Evolutionary conservation across 2,113 vertebrate species (phyloP), one percentile per base, ranked within the genome.

Genomic region (Boleophthalmus pectinirostris): DNA sequence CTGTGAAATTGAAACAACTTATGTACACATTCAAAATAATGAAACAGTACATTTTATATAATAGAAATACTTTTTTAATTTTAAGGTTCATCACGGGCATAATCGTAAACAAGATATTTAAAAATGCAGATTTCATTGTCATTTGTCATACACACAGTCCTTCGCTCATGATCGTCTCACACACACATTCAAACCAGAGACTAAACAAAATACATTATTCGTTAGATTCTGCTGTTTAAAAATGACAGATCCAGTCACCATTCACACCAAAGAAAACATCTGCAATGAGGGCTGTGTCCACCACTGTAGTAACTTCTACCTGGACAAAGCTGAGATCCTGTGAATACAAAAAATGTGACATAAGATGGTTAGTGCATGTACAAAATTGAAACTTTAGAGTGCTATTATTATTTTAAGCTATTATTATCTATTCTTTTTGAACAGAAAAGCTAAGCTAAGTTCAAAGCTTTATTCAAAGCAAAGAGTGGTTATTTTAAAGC

Each of bases 31-130:
- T 61, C 13, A 38, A 43, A 24, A 25, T 65, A 73, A 66, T 58
- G 74, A 25, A 60, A 5, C 24, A 66, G 20, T 11, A 25, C 15
- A 18, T 53, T 58, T 86, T 80, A 87, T 89, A 73, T 88, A 92
- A 93, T 92, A 94, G 93, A 94, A 94, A 94, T 93, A 90, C 88
- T 88, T 93, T n/a, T 60, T 94, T 93, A 93, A 93, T 94, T 90
- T 89, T 78, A 89, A 88, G 84, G 78, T 91, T 92, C 80, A 88
- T 89, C 89, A 92, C 91, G 89, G 92, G 87, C 88, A 89, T 92
- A 82, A 85, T 82, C 68, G 82, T 93, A 89, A 90, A 91, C 90
- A 92, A 91, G 85, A 92, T 90, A 83, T 83, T 93, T 92, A 92
- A 93, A 93, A 93, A 93, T 89, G 90, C 87, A 91, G 85, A 87